Percentiles rank a stretch among this genome's conserved stretches.
Evolutionary conservation across 2,113 vertebrate species (phyloP).

Genomic region (Antennarius striatus): DNA sequence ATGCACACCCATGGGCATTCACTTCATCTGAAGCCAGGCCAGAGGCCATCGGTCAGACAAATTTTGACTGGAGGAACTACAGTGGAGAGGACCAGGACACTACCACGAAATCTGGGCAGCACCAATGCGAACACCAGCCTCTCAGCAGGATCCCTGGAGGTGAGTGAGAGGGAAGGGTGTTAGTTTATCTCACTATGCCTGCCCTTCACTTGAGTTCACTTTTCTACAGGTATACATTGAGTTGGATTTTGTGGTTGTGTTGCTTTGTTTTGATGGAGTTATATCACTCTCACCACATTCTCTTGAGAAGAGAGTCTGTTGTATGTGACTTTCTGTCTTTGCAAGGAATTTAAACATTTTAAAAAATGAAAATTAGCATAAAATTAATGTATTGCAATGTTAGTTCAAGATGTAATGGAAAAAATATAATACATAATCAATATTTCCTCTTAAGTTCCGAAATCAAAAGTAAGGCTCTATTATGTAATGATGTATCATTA

Average conservation of each 20-base stretch:
- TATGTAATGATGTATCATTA: no score
- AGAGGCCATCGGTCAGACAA: conserved; percentile 90
- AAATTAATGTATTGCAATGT: no score
- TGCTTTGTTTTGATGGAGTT: no score
- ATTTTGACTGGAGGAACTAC: conserved; percentile 88
- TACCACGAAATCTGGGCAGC: conserved; percentile 95
- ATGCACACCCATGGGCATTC: conserved; percentile 83
- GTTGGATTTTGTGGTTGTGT: no score
- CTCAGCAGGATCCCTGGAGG: conserved; percentile 96
- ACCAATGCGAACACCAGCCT: conserved; percentile 84
- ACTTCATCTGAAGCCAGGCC: conserved; percentile 88
- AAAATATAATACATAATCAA: no score
- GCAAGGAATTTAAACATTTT: background rate
- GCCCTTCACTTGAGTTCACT: conserved; percentile 8
- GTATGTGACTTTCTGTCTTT: background rate
- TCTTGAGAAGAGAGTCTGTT: background rate
- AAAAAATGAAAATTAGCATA: background rate
- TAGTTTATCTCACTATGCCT: conserved; percentile 4
- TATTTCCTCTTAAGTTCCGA: no score
- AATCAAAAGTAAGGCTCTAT: no score
- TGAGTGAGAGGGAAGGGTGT: conserved; percentile 75
- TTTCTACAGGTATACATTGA: background rate
- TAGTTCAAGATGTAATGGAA: no score
- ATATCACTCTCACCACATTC: no score
- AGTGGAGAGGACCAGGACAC: conserved; percentile 93